These are phyloP conservation scores for Acanthococcus lagerstroemiae DNA, from an alignment of 2,888 invertebrate species.

Conservation along the genomic window DNA sequence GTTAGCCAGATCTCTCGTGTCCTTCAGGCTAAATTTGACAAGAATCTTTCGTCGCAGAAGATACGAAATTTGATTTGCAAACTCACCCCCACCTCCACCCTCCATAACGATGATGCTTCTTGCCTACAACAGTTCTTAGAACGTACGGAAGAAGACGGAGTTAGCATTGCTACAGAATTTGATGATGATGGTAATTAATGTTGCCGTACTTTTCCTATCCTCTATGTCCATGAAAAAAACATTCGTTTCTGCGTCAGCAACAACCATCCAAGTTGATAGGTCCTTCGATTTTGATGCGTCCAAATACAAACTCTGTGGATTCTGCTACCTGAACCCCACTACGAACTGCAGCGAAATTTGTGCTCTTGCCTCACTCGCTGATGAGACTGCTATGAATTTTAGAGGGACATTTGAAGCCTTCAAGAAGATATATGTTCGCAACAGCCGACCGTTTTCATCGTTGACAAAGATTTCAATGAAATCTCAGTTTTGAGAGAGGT, in stretches of 20 bases:
- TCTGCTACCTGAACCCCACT: conserved; percentile 9
- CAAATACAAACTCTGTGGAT: conserved; percentile 4
- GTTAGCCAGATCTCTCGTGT: conserved; percentile 6
- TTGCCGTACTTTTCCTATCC: no score
- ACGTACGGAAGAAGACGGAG: not conserved
- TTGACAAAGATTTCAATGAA: conserved; percentile 9
- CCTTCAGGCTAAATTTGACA: conserved; percentile 1
- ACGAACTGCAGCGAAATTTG: not conserved
- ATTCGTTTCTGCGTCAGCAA: not conserved
- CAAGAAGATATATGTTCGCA: not conserved
- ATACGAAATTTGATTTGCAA: conserved; percentile 6
- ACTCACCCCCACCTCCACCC: not conserved
- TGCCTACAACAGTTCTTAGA: not conserved
- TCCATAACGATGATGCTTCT: not conserved
- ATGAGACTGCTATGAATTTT: conserved; percentile 6
- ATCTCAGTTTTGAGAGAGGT: not conserved
- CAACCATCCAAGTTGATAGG: not conserved
- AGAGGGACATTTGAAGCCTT: not conserved
- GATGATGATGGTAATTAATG: not conserved
- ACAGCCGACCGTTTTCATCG: conserved; percentile 1
- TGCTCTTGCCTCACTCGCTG: conserved; percentile 3
- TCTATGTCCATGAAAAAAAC: not conserved
- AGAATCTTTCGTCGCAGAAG: not conserved
- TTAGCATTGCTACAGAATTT: not conserved
- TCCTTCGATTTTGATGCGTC: conserved; percentile 9